Base-by-base conservation (phyloP, 2,797 vertebrate species). In the Argya squamiceps region DNA sequence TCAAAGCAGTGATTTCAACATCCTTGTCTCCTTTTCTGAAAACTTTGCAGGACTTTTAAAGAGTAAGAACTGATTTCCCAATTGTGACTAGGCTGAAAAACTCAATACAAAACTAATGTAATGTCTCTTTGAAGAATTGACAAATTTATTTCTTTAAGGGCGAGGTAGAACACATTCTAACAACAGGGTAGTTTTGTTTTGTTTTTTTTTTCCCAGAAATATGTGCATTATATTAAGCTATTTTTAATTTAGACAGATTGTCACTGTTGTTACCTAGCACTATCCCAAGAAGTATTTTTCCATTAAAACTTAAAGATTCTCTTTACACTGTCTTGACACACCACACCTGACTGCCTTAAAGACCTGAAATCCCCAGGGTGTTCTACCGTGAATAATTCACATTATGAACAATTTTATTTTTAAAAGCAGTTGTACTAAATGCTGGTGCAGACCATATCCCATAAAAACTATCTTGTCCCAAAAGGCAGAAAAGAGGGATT, bases 381-480 rank as follows among this genome's bases (percentile, higher is more conserved):
- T 59, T 43, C 34, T 89, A 80, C 9, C 30, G 65, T 92, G 69
- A 97, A 93, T 96, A 97, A 96, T 93, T 96, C 67, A 93, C 85
- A 83, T 90, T 52, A 92, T 17, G 77, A 55, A 71, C 12, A 64
- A 83, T 78, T 92, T 95, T 79, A 79, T 67, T 94, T 75, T 77
- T 88, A 91, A 96, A 96, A 95, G 36, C 62, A 88, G 34, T 87
- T 91, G 50, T 53, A 44, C 41, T 22, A 88, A 91, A 89, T 55
- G 26, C 34, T 76, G 83, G 18, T 53, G 22, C 49, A 65, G 41
- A 69, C 63, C n/a, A 91, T 71, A 76, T 59, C 55, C 85, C 32
- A 64, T 88, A 87, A 95, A 92, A 92, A 15, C 21, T 50, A 84
- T 60, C 62, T 76, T 74, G n/a, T 93, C 62, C 59, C 77, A 84